phyloP scores from a whole-genome alignment of 37 sponge, comb jelly and placozoan genomes.

The Axinella damicornis region DNA sequence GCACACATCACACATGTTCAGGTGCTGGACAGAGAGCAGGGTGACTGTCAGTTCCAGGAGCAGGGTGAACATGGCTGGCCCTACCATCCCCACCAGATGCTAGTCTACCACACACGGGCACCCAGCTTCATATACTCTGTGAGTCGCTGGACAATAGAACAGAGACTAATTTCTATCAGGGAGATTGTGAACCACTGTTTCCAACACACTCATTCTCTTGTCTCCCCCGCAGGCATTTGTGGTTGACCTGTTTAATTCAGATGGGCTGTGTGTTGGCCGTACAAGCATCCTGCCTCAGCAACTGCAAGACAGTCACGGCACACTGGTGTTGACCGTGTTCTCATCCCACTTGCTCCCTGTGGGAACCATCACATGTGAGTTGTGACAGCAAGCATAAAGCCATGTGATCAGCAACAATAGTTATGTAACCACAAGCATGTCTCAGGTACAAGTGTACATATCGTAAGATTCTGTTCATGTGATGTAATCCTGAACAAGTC shows the following conservation, averaged over 20 bases:
- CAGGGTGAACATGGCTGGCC: neutral
- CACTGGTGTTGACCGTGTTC: slow-evolving; percentile 20
- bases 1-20: too few relatives aligned
- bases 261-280: neutral
- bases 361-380: slow-evolving; percentile 42
- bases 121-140: neutral
- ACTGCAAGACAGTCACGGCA: neutral
- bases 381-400: too few relatives aligned
- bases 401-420: too few relatives aligned
- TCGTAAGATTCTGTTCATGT: too few relatives aligned
- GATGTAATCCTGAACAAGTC: too few relatives aligned
- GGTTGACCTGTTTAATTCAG: neutral
- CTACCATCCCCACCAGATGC: neutral
- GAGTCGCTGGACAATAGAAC: too few relatives aligned
- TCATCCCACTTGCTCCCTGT: slow-evolving; percentile 12
- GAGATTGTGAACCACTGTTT: too few relatives aligned
- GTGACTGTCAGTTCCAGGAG: neutral
- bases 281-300: slow-evolving; percentile 24
- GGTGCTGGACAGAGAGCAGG: slow-evolving; percentile 8
- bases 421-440: too few relatives aligned
- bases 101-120: neutral
- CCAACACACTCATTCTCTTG: neutral
- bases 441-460: too few relatives aligned
- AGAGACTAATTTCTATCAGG: too few relatives aligned
- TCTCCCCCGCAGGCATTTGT: neutral